Base-by-base conservation (phyloP, 2,113 vertebrate species). In the Hypocryptadius cinnamomeus region DNA sequence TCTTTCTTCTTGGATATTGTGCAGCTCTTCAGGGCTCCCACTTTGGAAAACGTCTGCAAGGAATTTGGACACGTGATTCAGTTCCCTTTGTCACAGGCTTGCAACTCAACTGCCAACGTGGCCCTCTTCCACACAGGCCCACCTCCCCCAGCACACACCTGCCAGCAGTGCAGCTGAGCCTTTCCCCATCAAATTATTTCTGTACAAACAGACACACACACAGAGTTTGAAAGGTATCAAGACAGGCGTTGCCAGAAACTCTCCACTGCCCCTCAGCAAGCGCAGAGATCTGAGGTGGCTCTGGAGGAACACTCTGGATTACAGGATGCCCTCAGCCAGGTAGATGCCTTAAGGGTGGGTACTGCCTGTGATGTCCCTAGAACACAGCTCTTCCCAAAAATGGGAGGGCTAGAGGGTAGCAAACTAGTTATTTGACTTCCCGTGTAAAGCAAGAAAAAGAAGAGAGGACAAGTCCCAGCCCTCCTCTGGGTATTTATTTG, bases 1-100 rank as follows among this genome's bases (percentile, higher is more conserved):
- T 98, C 98, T 97, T 98, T 99, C 97, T 99, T 99, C 98, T 97
- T 99, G 76, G 99, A 99, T 76, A 99, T 94, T 0, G 98, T 98
- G 94, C 99, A 99, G 93, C 97, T 98, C 94, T 97, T 98, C 94
- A 99, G 96, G 27, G 85, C 95, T 42, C 99, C 99, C 94, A 96
- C 98, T 97, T 98, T 99, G 90, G 98, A 98, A 94, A 99, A 99
- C 0, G 94, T 97, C 99, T 99, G 97, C 65, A 96, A 97, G 79
- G 33, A 93, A 83, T 94, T 87, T 4, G 59, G 88, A 93, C 90
- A 96, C 66, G 59, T 94, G 92, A 90, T 10, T 87, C 40, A 66
- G 91, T 3, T 93, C 48, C 71, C 64, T 96, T 97, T 96, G 91
- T 94, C 85, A 61, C 37, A 73, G 78, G 68, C 89, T 71, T 28